A percentile compares a stretch with the other conserved stretches of the same genome.
These are phyloP conservation scores for Drosophila bipectinata DNA, from an alignment of 1,140 invertebrate genomes.

Conservation along the genomic window DNA sequence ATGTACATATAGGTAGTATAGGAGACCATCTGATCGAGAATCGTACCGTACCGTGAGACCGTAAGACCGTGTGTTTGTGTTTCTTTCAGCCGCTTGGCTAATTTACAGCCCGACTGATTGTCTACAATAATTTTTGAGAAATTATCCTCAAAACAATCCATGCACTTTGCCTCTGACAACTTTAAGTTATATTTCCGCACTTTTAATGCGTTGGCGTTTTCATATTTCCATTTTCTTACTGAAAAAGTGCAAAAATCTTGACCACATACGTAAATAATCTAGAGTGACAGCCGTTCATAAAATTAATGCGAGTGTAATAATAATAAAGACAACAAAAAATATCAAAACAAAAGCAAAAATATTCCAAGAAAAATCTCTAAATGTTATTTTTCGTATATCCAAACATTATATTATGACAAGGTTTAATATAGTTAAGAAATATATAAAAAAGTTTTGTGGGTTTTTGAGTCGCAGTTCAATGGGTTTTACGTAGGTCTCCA, in stretches of 20 bases:
- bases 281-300: conserved; percentile 63
- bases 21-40: conserved; percentile 22
- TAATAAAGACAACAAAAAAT: conserved; percentile 29
- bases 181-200: conserved; percentile 70
- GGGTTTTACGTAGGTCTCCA: conserved; percentile 16
- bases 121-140: conserved; percentile 72
- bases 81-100: conserved; percentile 42
- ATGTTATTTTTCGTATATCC: conserved; percentile 13
- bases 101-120: conserved; percentile 64
- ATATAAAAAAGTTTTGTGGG: conserved; percentile 2
- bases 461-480: conserved; percentile 21
- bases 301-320: conserved; percentile 55
- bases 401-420: conserved; percentile 27
- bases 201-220: conserved; percentile 47
- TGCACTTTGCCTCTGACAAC: conserved; percentile 61
- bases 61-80: conserved; percentile 24
- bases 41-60: conserved; percentile 5
- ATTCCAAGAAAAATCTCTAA: conserved; percentile 17
- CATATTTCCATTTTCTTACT: conserved; percentile 11
- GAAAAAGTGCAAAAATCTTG: conserved; percentile 24
- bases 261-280: conserved; percentile 56
- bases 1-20: conserved; percentile 1
- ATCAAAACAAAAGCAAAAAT: conserved; percentile 14
- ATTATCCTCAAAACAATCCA: conserved; percentile 58
- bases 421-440: conserved; percentile 22